Evolutionary conservation across 1,140 invertebrate species (phyloP).

Genomic region (Philotrypesis tridentata): DNA sequence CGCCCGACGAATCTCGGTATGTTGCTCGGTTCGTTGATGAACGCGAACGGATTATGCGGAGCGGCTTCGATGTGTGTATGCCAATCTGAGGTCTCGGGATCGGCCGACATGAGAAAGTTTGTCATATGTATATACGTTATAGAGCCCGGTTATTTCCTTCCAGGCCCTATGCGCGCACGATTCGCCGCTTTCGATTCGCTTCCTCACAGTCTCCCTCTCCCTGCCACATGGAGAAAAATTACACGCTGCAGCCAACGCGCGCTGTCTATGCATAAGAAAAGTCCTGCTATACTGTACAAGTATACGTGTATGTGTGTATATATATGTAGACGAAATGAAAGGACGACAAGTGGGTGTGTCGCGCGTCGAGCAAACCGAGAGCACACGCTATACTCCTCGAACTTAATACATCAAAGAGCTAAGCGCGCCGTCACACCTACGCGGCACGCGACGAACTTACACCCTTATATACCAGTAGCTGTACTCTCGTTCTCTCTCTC

Average conservation of each 20-base stretch:
- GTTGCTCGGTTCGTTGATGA: slow-evolving; percentile 31
- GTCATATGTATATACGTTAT: no score
- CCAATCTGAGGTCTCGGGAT: no score
- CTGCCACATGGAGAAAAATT: no score
- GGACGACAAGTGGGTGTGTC: slow-evolving; percentile 60
- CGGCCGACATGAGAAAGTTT: slow-evolving; percentile 4
- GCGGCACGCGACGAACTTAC: slow-evolving; percentile 1
- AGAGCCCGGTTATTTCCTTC: background rate
- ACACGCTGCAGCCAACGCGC: no score
- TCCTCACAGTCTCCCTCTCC: no score
- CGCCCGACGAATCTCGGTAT: slow-evolving; percentile 30
- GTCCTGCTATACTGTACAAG: no score
- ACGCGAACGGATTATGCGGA: background rate
- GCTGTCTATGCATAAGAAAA: no score
- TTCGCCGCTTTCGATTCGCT: slow-evolving; percentile 52
- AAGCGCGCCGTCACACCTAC: slow-evolving; percentile 44
- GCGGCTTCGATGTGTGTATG: background rate
- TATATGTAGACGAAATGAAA: background rate
- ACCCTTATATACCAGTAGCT: background rate
- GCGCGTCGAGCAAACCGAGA: slow-evolving; percentile 69
- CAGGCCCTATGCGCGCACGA: background rate
- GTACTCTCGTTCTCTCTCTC: background rate
- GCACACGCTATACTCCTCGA: slow-evolving; percentile 50
- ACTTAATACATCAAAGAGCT: slow-evolving; percentile 71
- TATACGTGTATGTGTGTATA: no score